A percentile compares a stretch with the other conserved stretches of the same genome.
Evolutionary conservation across 1,140 invertebrate species (phyloP).

Genomic region (Homalodisca vitripennis): DNA sequence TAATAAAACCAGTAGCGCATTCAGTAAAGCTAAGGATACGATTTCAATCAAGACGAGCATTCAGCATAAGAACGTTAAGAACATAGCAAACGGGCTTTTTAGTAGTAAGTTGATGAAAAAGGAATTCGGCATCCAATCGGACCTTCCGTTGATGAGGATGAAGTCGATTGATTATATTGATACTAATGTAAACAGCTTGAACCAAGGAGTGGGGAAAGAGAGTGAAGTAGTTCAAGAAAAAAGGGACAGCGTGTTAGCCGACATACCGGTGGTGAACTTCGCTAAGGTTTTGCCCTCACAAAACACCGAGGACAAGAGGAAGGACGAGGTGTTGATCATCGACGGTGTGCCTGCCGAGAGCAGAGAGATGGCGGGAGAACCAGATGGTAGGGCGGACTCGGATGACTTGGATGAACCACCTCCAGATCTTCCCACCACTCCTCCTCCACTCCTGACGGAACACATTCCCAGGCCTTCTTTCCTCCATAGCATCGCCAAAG

Average conservation of each 20-base stretch:
- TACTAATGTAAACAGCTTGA: neutral
- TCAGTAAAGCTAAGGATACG: constrained; percentile 14
- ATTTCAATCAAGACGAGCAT: neutral
- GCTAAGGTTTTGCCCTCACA: neutral
- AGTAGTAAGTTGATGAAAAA: constrained; percentile 14
- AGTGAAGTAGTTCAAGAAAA: neutral
- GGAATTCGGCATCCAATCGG: constrained; percentile 18
- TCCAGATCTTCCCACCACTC: constrained; percentile 43
- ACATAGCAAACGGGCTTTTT: constrained; percentile 13
- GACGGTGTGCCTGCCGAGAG: constrained; percentile 46
- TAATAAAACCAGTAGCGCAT: neutral
- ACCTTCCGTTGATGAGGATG: constrained; percentile 7
- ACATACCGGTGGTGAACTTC: neutral
- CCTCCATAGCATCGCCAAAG: constrained; percentile 57
- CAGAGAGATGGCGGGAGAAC: constrained; percentile 74
- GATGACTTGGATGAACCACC: constrained; percentile 59
- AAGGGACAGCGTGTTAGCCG: neutral
- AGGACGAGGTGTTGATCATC: constrained; percentile 28
- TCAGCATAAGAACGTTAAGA: constrained; percentile 15
- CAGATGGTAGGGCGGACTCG: constrained; percentile 76
- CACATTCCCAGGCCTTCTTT: constrained; percentile 62
- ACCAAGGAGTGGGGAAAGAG: neutral
- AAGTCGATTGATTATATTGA: constrained; percentile 17
- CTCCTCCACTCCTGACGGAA: constrained; percentile 35
- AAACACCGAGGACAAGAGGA: neutral